These are phyloP conservation scores for Carassius gibelio DNA, from an alignment of 2,113 vertebrate genomes.

Conservation along the genomic window DNA sequence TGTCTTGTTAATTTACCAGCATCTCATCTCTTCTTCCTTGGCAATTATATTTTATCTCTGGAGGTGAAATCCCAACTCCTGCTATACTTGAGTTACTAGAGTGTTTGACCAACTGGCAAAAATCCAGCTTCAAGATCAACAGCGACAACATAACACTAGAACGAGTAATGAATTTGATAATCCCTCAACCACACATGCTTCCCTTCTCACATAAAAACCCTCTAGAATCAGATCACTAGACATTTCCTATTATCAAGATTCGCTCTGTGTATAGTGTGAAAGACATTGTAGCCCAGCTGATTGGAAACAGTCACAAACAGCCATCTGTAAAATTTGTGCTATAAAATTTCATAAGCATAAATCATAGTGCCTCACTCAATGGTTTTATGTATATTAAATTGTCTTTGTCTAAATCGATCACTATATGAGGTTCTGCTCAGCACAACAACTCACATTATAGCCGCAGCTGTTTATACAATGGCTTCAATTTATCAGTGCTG, in stretches of 20 bases:
- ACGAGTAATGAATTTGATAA: neutral
- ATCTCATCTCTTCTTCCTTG: neutral
- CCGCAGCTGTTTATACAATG: constrained; percentile 63
- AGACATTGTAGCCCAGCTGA: constrained; percentile 23
- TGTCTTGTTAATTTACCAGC: constrained; percentile 19
- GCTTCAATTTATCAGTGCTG: constrained; percentile 67
- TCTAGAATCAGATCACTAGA: constrained; percentile 9
- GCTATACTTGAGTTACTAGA: constrained; percentile 7
- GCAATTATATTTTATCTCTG: constrained; percentile 14
- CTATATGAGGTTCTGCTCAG: constrained; percentile 42
- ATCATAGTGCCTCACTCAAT: constrained; percentile 55
- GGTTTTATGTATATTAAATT: constrained; percentile 64
- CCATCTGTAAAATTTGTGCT: constrained; percentile 51
- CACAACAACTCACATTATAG: constrained; percentile 51
- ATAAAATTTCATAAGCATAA: constrained; percentile 63
- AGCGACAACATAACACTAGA: neutral
- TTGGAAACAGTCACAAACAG: constrained; percentile 39
- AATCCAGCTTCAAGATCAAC: constrained; percentile 10
- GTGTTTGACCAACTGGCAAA: constrained; percentile 22
- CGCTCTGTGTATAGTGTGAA: neutral
- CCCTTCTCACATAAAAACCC: neutral
- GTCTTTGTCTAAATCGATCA: constrained; percentile 65
- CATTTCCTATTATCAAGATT: neutral
- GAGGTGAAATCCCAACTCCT: neutral
- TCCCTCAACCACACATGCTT: neutral